Percentiles rank a stretch among this genome's conserved stretches.
Evolutionary conservation across 2,888 invertebrate species (phyloP).

Genomic region (Eueremaeus valkanovi): DNA sequence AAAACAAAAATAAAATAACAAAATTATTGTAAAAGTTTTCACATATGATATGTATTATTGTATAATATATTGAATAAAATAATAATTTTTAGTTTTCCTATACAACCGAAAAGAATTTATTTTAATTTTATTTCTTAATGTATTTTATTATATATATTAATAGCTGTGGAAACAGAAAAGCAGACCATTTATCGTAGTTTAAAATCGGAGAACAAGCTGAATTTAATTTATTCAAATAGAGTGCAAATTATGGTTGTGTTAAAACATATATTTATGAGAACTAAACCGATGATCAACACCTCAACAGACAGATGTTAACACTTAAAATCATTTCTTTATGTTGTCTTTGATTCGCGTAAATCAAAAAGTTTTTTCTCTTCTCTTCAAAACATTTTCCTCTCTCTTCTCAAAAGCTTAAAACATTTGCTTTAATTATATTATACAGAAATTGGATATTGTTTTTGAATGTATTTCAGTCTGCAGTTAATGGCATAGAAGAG

Average conservation of each 20-base stretch:
- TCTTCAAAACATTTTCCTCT: neutral
- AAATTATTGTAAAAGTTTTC: too few species aligned
- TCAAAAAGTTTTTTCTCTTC: neutral
- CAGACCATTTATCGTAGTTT: neutral
- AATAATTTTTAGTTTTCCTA: too few species aligned
- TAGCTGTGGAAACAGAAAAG: neutral
- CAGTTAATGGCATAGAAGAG: neutral
- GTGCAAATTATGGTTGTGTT: constrained; percentile 8
- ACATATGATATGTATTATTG: too few species aligned
- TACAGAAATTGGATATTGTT: constrained; percentile 6
- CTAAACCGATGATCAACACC: constrained; percentile 3
- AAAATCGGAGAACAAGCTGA: neutral
- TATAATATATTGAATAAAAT: too few species aligned
- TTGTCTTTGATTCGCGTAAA: neutral
- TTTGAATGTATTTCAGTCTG: neutral
- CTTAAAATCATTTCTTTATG: neutral
- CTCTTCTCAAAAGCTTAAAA: neutral
- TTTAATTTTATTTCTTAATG: neutral
- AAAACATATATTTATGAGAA: neutral
- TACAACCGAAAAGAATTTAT: too few species aligned
- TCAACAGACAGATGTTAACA: constrained; percentile 8
- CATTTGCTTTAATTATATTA: neutral
- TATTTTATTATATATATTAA: constrained; percentile 4
- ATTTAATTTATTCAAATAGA: constrained; percentile 22
- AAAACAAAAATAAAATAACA: too few species aligned